These are phyloP conservation scores for Nothoprocta pentlandii DNA, from an alignment of 2,113 vertebrate species.

Conservation along the genomic window DNA sequence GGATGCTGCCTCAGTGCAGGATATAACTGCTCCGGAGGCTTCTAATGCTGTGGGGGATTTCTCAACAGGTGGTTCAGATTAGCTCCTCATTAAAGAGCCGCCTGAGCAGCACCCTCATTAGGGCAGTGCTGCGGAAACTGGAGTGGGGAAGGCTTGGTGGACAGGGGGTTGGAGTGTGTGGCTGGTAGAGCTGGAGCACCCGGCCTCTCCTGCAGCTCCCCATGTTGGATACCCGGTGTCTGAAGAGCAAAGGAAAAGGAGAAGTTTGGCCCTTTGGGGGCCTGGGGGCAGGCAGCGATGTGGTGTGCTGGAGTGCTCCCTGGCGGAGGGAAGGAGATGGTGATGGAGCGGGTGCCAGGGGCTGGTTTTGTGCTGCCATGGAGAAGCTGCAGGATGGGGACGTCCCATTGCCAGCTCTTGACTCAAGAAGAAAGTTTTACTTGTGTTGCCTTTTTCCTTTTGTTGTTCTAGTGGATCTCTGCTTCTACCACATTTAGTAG, in stretches of 20 bases:
- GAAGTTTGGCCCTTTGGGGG: neutral
- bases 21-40: neutral
- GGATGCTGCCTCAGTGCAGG: neutral
- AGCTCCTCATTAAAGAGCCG: constrained; percentile 69
- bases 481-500: neutral
- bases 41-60: constrained; percentile 46
- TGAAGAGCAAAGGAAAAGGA: neutral
- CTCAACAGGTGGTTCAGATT: constrained; percentile 72
- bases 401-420: neutral
- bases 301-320: constrained; percentile 68
- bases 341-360: neutral
- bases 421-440: neutral
- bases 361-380: neutral
- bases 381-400: neutral
- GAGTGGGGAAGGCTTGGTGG: neutral
- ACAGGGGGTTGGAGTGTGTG: neutral
- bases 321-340: constrained; percentile 43
- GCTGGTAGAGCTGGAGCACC: neutral
- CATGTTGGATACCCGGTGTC: neutral
- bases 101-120: constrained; percentile 70
- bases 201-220: neutral
- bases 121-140: neutral
- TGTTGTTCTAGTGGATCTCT: rapidly evolving
- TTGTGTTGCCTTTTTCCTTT: neutral
- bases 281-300: neutral